Conservation (phyloP, 2,113 vertebrate genomes). For the Etheostoma spectabile region DNA sequence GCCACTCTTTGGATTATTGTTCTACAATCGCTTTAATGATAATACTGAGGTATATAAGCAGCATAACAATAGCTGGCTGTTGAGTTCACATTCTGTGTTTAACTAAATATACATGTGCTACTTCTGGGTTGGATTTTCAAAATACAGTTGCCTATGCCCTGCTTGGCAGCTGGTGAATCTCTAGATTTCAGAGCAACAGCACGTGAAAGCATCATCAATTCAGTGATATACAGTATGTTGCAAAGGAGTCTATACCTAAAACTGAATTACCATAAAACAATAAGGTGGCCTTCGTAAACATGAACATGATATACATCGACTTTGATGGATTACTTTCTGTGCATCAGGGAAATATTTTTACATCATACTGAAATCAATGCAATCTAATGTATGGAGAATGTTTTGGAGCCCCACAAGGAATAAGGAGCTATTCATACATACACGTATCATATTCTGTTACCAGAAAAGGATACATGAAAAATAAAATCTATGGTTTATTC, state of each 20-base stretch:
- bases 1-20: conserved; percentile 29
- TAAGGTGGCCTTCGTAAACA: neutral
- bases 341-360: conserved; percentile 12
- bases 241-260: neutral
- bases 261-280: neutral
- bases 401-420: conserved; percentile 25
- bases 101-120: neutral
- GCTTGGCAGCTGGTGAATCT: neutral
- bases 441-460: neutral
- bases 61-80: conserved; percentile 14
- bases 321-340: neutral
- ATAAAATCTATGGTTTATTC: conserved; percentile 13
- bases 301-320: neutral
- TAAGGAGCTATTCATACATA: conserved; percentile 2
- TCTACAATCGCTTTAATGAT: conserved; percentile 15
- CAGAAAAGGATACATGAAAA: neutral
- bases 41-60: conserved; percentile 7
- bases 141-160: neutral
- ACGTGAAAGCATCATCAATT: conserved; percentile 25
- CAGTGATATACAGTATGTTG: neutral
- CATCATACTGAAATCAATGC: conserved; percentile 15
- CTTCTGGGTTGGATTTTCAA: neutral
- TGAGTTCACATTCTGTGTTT: neutral
- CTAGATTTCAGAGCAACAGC: conserved; percentile 2
- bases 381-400: conserved; percentile 13